Conservation (phyloP, 2,888 invertebrate genomes). For the Tenthredo mesomela region DNA sequence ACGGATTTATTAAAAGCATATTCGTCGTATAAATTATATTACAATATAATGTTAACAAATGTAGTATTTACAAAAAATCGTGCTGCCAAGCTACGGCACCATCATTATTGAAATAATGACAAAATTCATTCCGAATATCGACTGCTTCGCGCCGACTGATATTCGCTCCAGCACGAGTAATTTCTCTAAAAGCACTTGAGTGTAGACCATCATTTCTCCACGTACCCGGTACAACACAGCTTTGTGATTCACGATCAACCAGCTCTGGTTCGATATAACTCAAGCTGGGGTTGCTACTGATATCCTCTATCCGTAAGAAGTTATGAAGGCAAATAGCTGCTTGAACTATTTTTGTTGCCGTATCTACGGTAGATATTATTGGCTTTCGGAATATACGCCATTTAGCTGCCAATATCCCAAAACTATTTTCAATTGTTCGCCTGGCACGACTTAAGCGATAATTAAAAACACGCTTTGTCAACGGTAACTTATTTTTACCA, state of each 20-base stretch:
- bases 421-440: slow-evolving; percentile 66
- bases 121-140: slow-evolving; percentile 4
- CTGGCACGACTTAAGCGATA: slow-evolving; percentile 69
- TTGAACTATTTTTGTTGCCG: slow-evolving; percentile 47
- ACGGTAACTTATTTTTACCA: too few relatives aligned
- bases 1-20: not conserved
- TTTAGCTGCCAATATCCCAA: slow-evolving; percentile 63
- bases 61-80: not conserved
- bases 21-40: not conserved
- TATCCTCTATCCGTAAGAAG: slow-evolving; percentile 31
- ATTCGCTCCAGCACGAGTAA: not conserved
- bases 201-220: not conserved
- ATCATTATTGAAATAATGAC: not conserved
- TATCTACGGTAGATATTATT: slow-evolving; percentile 53
- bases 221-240: not conserved
- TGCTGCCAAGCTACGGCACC: slow-evolving; percentile 7
- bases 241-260: slow-evolving; percentile 4
- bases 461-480: too few relatives aligned
- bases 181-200: not conserved
- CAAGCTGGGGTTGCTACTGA: not conserved
- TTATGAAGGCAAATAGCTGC: slow-evolving; percentile 56
- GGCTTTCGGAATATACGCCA: slow-evolving; percentile 63
- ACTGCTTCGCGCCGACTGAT: not conserved
- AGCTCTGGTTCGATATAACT: not conserved
- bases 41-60: not conserved